A percentile compares a stretch with the other conserved stretches of the same genome.
phyloP scores from a whole-genome alignment of 2,888 invertebrate species.

The Drosophila paucipuncta region DNA sequence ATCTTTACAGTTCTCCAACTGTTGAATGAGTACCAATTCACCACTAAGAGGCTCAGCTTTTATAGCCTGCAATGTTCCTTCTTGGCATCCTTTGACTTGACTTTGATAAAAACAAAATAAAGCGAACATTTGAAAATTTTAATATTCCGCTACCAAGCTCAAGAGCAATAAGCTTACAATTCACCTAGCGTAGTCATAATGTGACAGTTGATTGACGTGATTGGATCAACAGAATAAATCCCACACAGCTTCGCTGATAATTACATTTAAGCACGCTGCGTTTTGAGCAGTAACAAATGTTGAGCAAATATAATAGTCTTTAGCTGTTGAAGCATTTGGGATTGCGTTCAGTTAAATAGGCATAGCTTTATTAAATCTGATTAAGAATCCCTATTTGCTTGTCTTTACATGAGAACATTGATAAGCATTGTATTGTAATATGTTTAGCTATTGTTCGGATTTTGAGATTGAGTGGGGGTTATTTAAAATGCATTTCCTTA shows the following conservation, averaged over 20 bases:
- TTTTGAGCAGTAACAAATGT: not conserved
- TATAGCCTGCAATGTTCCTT: constrained; percentile 29
- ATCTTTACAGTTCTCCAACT: constrained; percentile 35
- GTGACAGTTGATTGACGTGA: constrained; percentile 63
- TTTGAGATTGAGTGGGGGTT: not conserved
- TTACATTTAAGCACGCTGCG: constrained; percentile 30
- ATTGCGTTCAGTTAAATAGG: not conserved
- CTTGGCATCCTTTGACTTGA: constrained; percentile 14
- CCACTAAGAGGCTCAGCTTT: constrained; percentile 23
- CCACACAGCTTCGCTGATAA: constrained; percentile 22
- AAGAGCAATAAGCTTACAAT: constrained; percentile 7
- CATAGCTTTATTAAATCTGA: not conserved
- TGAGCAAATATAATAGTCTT: constrained; percentile 1
- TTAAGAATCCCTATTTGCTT: not conserved
- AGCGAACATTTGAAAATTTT: constrained; percentile 1
- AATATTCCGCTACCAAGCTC: constrained; percentile 18
- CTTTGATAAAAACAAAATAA: not conserved
- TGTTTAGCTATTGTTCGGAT: not conserved
- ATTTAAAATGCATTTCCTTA: not conserved
- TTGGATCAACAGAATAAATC: constrained; percentile 37
- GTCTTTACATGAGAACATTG: not conserved
- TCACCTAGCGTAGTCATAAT: constrained; percentile 9
- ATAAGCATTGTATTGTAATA: not conserved
- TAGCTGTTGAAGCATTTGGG: not conserved
- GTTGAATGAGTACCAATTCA: constrained; percentile 30